Evolutionary conservation across 2,888 invertebrate genomes (phyloP).

Genomic region (Thalpophila matura): DNA sequence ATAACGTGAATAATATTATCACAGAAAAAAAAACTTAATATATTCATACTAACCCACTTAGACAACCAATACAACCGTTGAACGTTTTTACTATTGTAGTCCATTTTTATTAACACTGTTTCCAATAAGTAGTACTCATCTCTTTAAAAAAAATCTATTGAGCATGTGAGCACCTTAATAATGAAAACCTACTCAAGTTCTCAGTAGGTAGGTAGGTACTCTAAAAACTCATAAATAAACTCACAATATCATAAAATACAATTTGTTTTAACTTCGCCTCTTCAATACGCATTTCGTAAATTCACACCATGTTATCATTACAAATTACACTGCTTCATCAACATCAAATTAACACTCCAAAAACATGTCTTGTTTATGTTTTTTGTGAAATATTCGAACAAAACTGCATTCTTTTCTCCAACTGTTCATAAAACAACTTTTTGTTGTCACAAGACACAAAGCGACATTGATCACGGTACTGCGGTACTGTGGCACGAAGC

Average conservation of each 20-base stretch:
- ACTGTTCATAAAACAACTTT: slow-evolving; percentile 34
- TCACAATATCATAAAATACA: too few species aligned
- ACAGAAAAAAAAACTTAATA: not conserved
- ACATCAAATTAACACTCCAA: slow-evolving; percentile 12
- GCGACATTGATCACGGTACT: slow-evolving; percentile 52
- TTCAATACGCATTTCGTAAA: slow-evolving; percentile 1
- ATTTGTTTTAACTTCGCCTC: not conserved
- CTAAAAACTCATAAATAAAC: not conserved
- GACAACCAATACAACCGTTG: slow-evolving; percentile 30
- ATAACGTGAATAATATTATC: not conserved
- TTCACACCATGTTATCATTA: not conserved
- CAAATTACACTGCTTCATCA: slow-evolving; percentile 4
- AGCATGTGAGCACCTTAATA: too few species aligned
- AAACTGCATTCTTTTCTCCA: slow-evolving; percentile 22
- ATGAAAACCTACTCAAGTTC: too few species aligned
- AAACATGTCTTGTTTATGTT: slow-evolving; percentile 37
- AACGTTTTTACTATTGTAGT: slow-evolving; percentile 26
- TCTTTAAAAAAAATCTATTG: not conserved
- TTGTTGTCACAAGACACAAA: slow-evolving; percentile 40
- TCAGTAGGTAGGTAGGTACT: too few species aligned
- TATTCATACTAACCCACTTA: slow-evolving; percentile 50
- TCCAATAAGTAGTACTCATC: not conserved
- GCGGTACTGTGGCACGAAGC: slow-evolving; percentile 42
- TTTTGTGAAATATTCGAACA: slow-evolving; percentile 35
- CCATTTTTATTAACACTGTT: slow-evolving; percentile 32